Base-by-base conservation (phyloP, 2,113 vertebrate genomes). In the Myotis lucifugus region DNA sequence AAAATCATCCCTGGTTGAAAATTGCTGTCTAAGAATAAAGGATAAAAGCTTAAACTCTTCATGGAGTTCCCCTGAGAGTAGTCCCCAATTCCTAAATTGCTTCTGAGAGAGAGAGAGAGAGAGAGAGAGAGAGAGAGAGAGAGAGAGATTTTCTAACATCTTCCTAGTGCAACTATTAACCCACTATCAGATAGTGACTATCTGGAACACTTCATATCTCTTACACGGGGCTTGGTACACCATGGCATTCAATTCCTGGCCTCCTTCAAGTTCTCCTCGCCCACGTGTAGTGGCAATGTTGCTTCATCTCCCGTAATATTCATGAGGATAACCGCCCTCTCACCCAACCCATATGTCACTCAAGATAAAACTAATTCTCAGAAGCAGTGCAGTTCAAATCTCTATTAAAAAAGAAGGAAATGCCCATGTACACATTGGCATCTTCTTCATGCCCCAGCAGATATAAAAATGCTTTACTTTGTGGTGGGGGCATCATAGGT, bases 241-340 rank as follows among this genome's bases (percentile, higher is more conserved):
- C 3, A 5, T 2, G 21, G 52, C 5, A 1, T 37, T 34, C 23
- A 11, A 0, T 1, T 2, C 13, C 52, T 67, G 64, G 5, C 17
- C 32, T 8, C 7, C 52, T n/a, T 78, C 37, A 72, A 42, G 52
- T 10, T 92, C 37, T 86, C 54, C 27, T 34, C 17, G 27, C 8
- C 2, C 32, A 46, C 5, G 3, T 84, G 61, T 37, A 17, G 17
- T 84, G 42, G 34, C 14, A 50, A 27, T 21, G 10, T 25, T 32
- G 66, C 10, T 40, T 83, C 42, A 48, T 7, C 61, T 56, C 52
- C 34, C 11, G 0, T 81, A 25, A 42, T 48, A 52, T n/a, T 50
- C 46, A 50, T 70, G 32, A 77, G 15, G 12, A 25, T 72, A 27
- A 40, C 64, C 14, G 1, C 42, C 14, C 12, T 23, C 27, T 48